These are phyloP conservation scores for Hirtodrosophila duncani DNA, from an alignment of 2,888 invertebrate genomes.

Conservation along the genomic window DNA sequence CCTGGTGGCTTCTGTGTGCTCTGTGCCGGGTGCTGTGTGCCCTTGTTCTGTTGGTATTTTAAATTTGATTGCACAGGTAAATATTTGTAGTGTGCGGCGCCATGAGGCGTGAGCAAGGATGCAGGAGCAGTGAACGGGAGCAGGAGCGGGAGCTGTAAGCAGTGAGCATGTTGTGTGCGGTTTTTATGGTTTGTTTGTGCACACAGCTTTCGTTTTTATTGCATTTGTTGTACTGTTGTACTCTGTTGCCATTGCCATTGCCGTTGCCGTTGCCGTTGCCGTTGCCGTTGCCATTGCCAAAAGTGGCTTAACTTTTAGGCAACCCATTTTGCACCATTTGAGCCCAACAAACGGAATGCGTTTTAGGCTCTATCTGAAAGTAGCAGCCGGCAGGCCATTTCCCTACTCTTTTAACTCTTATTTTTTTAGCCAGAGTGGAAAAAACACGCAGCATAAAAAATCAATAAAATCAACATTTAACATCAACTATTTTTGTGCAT, in stretches of 20 bases:
- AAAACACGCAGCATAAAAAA: slow-evolving; percentile 34
- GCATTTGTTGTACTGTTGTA: slow-evolving; percentile 20
- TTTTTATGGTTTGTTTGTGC: slow-evolving; percentile 64
- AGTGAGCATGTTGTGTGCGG: slow-evolving; percentile 48
- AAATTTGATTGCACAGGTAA: slow-evolving; percentile 66
- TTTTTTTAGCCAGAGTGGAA: too few species aligned
- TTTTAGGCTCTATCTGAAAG: slow-evolving; percentile 50
- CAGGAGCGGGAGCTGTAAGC: not conserved
- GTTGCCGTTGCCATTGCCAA: slow-evolving; percentile 31
- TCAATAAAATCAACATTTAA: slow-evolving; percentile 63
- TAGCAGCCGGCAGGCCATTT: slow-evolving; percentile 23
- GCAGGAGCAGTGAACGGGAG: not conserved
- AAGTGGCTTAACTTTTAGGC: slow-evolving; percentile 61
- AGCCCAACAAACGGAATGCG: slow-evolving; percentile 38
- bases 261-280: slow-evolving; percentile 20
- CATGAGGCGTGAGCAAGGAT: too few species aligned
- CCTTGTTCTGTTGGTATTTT: slow-evolving; percentile 49
- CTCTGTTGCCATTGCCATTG: slow-evolving; percentile 3
- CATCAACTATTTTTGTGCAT: slow-evolving; percentile 47
- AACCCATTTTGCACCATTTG: slow-evolving; percentile 24
- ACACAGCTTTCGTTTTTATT: slow-evolving; percentile 43
- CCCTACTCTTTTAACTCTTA: too few species aligned
- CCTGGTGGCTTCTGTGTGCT: too few species aligned
- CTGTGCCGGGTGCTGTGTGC: slow-evolving; percentile 4
- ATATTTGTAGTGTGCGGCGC: slow-evolving; percentile 40